Conservation (phyloP, 2,888 invertebrate genomes). For the Drosophila neoperkinsi region DNA sequence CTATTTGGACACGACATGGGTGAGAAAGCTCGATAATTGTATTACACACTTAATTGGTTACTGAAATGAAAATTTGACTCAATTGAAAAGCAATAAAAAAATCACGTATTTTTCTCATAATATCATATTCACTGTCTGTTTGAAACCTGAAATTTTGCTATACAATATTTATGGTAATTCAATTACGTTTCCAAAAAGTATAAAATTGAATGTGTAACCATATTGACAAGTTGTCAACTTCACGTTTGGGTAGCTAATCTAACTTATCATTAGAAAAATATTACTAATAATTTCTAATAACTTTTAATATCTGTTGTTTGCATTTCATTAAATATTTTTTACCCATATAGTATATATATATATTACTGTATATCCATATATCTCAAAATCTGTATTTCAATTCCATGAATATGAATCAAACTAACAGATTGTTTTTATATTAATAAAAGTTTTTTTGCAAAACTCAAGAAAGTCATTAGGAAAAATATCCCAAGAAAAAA, state of each 20-base stretch:
- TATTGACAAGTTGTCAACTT: neutral
- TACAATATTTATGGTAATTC: neutral
- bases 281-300: neutral
- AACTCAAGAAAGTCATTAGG: too few relatives aligned
- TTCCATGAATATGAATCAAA: neutral
- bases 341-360: neutral
- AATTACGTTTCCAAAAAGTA: neutral
- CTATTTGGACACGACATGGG: slow-evolving; percentile 85
- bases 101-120: neutral
- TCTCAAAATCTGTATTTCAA: neutral
- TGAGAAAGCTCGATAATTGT: neutral
- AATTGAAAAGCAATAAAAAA: neutral
- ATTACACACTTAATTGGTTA: slow-evolving; percentile 37
- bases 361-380: fast-evolving
- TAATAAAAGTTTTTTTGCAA: neutral
- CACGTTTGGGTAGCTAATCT: neutral
- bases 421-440: neutral
- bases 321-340: neutral
- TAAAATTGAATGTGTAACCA: neutral
- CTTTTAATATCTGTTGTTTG: neutral
- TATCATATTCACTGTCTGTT: neutral
- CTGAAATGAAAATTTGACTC: slow-evolving; percentile 25
- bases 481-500: neutral
- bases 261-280: neutral
- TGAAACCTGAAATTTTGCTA: neutral